phyloP scores from a whole-genome alignment of 2,113 vertebrate genomes.

The Plectropomus leopardus region DNA sequence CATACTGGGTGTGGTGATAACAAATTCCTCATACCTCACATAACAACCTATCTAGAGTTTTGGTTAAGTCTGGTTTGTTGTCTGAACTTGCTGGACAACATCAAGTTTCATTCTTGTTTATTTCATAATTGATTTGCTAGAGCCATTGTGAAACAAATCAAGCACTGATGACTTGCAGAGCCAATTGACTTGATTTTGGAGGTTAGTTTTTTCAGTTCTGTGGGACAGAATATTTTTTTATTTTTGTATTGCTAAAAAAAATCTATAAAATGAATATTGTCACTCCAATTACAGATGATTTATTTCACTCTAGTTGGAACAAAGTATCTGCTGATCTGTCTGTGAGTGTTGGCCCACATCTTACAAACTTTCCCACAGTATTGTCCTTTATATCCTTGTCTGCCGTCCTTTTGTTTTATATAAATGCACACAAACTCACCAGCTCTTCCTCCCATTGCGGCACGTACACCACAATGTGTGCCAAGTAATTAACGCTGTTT shows the following conservation, averaged over 20 bases:
- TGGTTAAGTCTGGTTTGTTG: not conserved
- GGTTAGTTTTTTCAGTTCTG: not conserved
- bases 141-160: not conserved
- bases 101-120: not conserved
- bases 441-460: slow-evolving; percentile 42
- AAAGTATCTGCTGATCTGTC: not conserved
- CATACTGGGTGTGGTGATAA: not conserved
- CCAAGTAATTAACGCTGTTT: slow-evolving; percentile 80
- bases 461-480: slow-evolving; percentile 55
- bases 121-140: not conserved
- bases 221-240: no score
- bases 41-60: not conserved
- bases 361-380: slow-evolving; percentile 66
- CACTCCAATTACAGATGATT: not conserved
- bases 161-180: not conserved
- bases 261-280: not conserved
- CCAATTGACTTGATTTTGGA: not conserved
- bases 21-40: not conserved
- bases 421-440: slow-evolving; percentile 49
- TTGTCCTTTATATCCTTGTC: slow-evolving; percentile 27
- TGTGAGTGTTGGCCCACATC: slow-evolving; percentile 49
- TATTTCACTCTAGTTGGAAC: not conserved
- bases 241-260: no score
- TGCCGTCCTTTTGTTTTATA: slow-evolving; percentile 47
- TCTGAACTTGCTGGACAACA: not conserved